Evolutionary conservation across 2,888 invertebrate genomes (phyloP), one percentile per base, ranked within the genome.

Genomic region (Lumbricus terrestris): DNA sequence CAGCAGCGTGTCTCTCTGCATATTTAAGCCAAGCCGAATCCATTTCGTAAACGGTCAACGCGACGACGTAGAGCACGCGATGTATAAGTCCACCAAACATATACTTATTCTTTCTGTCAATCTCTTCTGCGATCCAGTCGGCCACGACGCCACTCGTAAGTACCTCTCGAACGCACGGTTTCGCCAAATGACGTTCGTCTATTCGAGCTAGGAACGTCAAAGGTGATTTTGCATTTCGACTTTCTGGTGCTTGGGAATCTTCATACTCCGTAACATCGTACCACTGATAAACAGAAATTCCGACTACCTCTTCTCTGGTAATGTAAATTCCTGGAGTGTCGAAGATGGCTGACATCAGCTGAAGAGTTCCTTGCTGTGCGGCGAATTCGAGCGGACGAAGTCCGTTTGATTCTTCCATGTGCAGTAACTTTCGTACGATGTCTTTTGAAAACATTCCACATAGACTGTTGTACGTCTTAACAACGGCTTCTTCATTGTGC

Each of bases 311-410:
- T 37, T 89, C 82, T 69, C 69, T 42, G 15, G 69, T 69, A 18
- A 89, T 18, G 47, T 54, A 54, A 20, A 54, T 33, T 33, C 89
- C 89, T 35, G n/a, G 37, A n/a, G 69, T 89, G 34, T 89, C 89
- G 16, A 47, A 54, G 47, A 89, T 42, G 54, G 89, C 89, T 34
- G 47, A 33, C 69, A 69, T 33, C 0, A 89, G 35, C 16, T 35
- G 34, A 34, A 89, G 54, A 23, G 89, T 89, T 18, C 89, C 89
- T 69, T 89, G 89, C 69, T 89, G 89, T 38, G 89, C 89, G 54
- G 89, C 89, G 33, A 89, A 89, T 20, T 89, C 89, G 42, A 89
- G 54, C 33, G 89, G 89, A 34, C 89, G 42, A 20, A 89, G 37
- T 18, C 47, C 42, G 33, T 89, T 69, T 33, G 42, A 37, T 18